Base-by-base conservation (phyloP, 2,797 vertebrate genomes). In the Chrysolophus pictus region DNA sequence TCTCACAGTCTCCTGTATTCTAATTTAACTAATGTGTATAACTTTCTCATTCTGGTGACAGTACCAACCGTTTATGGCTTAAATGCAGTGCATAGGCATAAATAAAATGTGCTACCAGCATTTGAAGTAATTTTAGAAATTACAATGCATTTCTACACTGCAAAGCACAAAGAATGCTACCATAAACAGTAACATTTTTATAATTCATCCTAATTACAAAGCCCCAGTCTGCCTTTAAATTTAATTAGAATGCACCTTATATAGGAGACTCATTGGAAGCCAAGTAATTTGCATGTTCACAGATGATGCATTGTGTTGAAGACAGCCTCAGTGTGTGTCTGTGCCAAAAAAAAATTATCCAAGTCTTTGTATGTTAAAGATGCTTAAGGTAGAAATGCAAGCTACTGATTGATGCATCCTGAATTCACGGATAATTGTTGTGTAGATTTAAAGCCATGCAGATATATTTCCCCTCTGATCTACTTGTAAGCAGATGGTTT, bases 181-280 rank as follows among this genome's bases (percentile, higher is more conserved):
- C 73, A 94, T 84, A 93, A 95, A 80, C 42, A 91, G 68, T 56
- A 88, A 89, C 47, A 79, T 89, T 97, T 96, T 89, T 91, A 94
- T 93, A 95, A 97, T 96, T 95, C 78, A 95, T 76, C 84, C 77
- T 93, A 97, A 95, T 97, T 97, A 82, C 69, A 94, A 84, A 95
- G 79, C 0, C 13, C 19, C 77, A 85, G 44, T 76, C 83, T 91
- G 72, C 24, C 47, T 97, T 97, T 95, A 96, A 78, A 94, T 97
- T 94, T 93, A 96, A 97, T 96, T 95, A 96, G 75, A 68, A 94
- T 88, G 55, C 68, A 95, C 49, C 77, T 97, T 93, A 78, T 94
- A 92, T 93, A 94, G 56, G 31, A 94, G 6, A 71, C 6, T 74
- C 79, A 62, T 79, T 87, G 39, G 41, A 94, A 97, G 72, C 26